phyloP scores from a whole-genome alignment of 1,140 invertebrate species.

The Venturia canescens region DNA sequence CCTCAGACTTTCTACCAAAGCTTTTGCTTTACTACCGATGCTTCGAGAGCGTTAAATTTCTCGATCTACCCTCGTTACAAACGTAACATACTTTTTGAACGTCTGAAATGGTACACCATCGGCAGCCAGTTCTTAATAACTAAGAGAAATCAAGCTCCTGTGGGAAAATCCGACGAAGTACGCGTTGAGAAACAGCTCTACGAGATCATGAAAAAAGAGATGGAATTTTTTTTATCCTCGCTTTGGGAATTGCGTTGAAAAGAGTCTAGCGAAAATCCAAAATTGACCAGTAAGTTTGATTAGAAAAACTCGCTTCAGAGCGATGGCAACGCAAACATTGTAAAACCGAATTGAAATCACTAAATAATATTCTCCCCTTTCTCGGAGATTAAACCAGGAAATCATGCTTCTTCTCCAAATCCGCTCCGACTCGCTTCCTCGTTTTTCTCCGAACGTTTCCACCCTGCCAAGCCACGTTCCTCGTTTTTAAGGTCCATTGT shows the following conservation, averaged over 20 bases:
- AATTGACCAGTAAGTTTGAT: no score
- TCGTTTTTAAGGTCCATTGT: not conserved
- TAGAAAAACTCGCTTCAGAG: no score
- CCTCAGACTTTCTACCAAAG: not conserved
- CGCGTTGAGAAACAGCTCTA: no score
- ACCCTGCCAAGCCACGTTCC: not conserved
- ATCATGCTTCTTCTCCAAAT: not conserved
- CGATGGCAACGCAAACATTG: no score
- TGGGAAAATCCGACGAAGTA: no score
- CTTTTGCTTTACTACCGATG: slow-evolving; percentile 1
- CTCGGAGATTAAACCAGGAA: not conserved
- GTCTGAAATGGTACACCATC: not conserved
- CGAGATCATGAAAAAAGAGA: no score
- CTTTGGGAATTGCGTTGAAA: no score
- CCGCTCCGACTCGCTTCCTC: not conserved
- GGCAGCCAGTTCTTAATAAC: not conserved
- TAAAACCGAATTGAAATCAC: no score
- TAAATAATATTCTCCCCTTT: no score
- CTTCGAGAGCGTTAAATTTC: not conserved
- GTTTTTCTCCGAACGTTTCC: not conserved
- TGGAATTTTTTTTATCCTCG: no score
- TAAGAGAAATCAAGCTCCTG: not conserved
- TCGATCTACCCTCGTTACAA: not conserved
- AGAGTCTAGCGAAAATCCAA: no score
- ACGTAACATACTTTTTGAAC: not conserved